These are phyloP conservation scores for Actinia tenebrosa DNA, from an alignment of 64 coral and sea anemone genomes.

Conservation along the genomic window DNA sequence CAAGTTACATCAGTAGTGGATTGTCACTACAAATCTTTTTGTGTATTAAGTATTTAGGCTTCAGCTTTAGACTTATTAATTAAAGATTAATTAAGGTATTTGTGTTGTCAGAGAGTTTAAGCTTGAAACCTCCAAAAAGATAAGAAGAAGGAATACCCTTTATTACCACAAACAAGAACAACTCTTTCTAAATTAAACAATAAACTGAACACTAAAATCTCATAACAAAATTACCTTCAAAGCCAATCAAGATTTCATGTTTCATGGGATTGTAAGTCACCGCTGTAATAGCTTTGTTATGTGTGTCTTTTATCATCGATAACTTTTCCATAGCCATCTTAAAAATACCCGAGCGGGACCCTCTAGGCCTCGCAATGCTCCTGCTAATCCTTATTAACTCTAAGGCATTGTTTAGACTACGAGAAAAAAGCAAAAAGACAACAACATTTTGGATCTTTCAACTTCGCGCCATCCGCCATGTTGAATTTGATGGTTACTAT, in stretches of 20 bases:
- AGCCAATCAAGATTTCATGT: conserved; percentile 83
- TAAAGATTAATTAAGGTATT: too few species aligned
- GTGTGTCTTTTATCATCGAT: conserved; percentile 75
- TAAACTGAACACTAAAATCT: too few species aligned
- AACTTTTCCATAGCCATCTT: conserved; percentile 95
- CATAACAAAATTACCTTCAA: conserved; percentile 48
- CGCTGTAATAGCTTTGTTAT: conserved; percentile 81
- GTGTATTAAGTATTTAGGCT: too few species aligned
- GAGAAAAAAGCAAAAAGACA: background rate
- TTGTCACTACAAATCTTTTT: too few species aligned
- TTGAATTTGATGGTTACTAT: conserved; percentile 11
- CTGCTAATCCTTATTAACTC: background rate
- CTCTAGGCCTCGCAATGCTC: background rate
- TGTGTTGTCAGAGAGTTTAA: too few species aligned
- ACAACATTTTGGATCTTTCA: background rate
- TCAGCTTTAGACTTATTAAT: too few species aligned
- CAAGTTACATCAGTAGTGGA: too few species aligned
- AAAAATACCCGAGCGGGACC: background rate
- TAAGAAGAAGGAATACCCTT: background rate
- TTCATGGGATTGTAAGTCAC: conserved; percentile 88
- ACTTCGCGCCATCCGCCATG: conserved; percentile 26
- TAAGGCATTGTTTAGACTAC: background rate
- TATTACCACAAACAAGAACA: too few species aligned
- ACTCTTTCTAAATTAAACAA: too few species aligned
- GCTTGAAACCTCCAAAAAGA: background rate